These are phyloP conservation scores for Drosophila fungiperda DNA, from an alignment of 2,888 invertebrate species.

Conservation along the genomic window DNA sequence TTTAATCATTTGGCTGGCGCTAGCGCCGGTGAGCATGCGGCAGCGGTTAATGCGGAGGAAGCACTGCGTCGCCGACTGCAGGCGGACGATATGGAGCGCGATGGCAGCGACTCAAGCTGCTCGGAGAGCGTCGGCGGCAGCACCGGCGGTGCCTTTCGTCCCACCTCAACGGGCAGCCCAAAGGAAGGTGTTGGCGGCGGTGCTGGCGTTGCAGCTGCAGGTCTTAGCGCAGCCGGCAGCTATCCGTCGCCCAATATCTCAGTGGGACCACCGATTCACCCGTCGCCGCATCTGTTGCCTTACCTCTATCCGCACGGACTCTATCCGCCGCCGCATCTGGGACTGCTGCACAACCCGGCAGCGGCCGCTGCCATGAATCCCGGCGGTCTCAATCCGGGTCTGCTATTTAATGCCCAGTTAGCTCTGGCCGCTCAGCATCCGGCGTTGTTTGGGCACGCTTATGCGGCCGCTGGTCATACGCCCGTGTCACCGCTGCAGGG, in stretches of 20 bases:
- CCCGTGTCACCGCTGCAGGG: slow-evolving; percentile 90
- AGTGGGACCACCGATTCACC: slow-evolving; percentile 96
- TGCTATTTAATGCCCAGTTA: slow-evolving; percentile 95
- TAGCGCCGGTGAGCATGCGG: slow-evolving; percentile 86
- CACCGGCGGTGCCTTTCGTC: slow-evolving; percentile 85
- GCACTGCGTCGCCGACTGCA: slow-evolving; percentile 86
- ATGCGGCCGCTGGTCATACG: slow-evolving; percentile 88
- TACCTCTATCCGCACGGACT: slow-evolving; percentile 96
- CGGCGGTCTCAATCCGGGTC: slow-evolving; percentile 91
- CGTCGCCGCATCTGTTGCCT: slow-evolving; percentile 94
- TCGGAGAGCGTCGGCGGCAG: slow-evolving; percentile 87
- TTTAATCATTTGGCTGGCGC: slow-evolving; percentile 87
- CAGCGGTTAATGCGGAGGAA: slow-evolving; percentile 83
- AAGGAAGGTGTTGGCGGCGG: slow-evolving; percentile 85
- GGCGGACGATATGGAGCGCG: slow-evolving; percentile 88
- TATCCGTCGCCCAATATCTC: slow-evolving; percentile 97
- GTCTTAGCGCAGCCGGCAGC: slow-evolving; percentile 77
- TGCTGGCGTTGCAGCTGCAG: slow-evolving; percentile 54
- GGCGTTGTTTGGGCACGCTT: slow-evolving; percentile 88
- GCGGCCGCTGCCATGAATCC: slow-evolving; percentile 86
- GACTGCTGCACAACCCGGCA: slow-evolving; percentile 87
- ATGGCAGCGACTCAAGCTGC: slow-evolving; percentile 91
- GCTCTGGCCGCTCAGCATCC: slow-evolving; percentile 95
- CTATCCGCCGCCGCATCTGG: slow-evolving; percentile 92
- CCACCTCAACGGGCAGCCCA: slow-evolving; percentile 86